These are phyloP conservation scores for Mesitornis unicolor DNA, from an alignment of 2,113 vertebrate species.

Conservation along the genomic window DNA sequence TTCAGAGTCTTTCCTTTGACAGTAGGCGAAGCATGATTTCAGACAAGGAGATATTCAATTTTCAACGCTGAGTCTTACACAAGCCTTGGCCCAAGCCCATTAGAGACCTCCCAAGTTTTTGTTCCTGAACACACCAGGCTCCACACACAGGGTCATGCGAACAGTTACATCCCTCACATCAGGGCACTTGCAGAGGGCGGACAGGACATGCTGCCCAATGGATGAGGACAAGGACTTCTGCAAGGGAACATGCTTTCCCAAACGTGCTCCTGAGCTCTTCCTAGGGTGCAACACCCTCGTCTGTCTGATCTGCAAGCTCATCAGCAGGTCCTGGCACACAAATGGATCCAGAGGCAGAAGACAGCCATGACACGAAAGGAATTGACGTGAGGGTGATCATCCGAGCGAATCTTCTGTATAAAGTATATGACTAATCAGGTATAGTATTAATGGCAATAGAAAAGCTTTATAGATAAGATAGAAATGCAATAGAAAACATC, in stretches of 20 bases:
- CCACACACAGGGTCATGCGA: background rate
- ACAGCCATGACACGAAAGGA: background rate
- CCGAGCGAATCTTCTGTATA: background rate
- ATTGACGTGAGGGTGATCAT: rapidly evolving
- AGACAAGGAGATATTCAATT: background rate
- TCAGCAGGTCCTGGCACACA: background rate
- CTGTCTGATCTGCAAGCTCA: background rate
- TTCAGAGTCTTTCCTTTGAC: background rate
- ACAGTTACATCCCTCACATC: background rate
- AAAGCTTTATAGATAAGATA: background rate
- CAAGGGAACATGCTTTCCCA: background rate
- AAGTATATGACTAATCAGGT: background rate
- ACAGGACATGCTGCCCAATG: background rate
- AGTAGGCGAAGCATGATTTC: background rate
- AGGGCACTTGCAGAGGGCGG: background rate
- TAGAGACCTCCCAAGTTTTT: slow-evolving; percentile 56
- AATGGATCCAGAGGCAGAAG: rapidly evolving
- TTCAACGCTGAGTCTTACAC: background rate
- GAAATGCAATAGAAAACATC: background rate
- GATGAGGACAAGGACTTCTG: background rate
- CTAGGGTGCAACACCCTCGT: background rate
- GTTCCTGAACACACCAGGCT: background rate
- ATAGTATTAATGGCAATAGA: background rate
- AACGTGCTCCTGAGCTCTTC: background rate
- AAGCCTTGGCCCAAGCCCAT: slow-evolving; percentile 14